Base-by-base conservation (phyloP, 1,140 invertebrate species). In the Dendroctonus valens region DNA sequence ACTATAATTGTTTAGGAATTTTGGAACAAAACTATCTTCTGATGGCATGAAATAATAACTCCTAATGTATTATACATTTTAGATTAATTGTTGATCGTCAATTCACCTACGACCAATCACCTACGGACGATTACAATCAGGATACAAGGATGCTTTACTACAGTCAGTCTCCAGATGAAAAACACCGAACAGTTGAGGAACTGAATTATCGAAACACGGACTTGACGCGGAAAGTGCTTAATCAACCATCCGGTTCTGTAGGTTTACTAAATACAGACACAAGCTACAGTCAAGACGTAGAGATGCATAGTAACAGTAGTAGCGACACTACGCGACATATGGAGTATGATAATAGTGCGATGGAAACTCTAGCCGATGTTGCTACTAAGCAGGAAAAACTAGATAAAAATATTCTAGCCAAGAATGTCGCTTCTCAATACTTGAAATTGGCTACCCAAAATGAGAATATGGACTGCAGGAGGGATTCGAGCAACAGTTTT, bases 361-460 rank as follows among this genome's bases (percentile, higher is more conserved):
- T 80, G 75, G 74, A 81, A 71, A 80, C 77, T 3, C 70, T 80
- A 48, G 79, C 78, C 6, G 79, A 80, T 64, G 74, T 80, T 14
- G 80, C 79, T 0, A 77, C 76, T 0, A 79, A 77, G 64, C 78
- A 79, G 41, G 77, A 76, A 14, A 79, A 78, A 69, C 68, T 79
- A 38, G 75, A 78, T 53, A 80, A 79, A 44, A 79, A 77, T 61
- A 74, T 74, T 9, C 51, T 77, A 44, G 84, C 84, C 40, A 84
- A 85, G 75, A 83, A 82, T 75, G 84, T 86, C 5, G 84, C 84
- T 9, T 83, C 82, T 0, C 83, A 85, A 73, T 86, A 83, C 77
- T 77, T 86, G 60, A 86, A 86, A 78, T 78, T 84, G 65, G 83
- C 83, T 6, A 80, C 81, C 69, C 81, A 83, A 71, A 83, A 83